These are phyloP conservation scores for Periplaneta americana DNA, from an alignment of 1,140 invertebrate genomes.

Conservation along the genomic window DNA sequence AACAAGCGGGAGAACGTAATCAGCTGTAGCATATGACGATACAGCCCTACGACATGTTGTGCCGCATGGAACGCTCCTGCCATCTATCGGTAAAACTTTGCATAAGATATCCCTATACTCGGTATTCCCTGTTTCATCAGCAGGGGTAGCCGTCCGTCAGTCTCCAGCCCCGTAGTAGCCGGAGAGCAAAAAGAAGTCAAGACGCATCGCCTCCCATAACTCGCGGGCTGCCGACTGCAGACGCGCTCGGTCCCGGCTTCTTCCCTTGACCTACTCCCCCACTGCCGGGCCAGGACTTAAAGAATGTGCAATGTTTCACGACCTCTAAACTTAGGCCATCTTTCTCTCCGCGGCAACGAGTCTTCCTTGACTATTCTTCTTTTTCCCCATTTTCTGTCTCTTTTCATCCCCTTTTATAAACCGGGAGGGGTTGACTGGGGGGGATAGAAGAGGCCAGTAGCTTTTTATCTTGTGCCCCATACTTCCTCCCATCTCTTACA, in stretches of 20 bases:
- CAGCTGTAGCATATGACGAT: too few relatives aligned
- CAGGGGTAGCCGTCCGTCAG: too few relatives aligned
- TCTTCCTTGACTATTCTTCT: background rate
- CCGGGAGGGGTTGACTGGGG: background rate
- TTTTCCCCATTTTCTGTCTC: background rate
- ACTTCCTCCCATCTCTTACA: background rate
- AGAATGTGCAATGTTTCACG: constrained; percentile 8
- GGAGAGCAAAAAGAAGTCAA: too few relatives aligned
- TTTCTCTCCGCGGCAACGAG: background rate
- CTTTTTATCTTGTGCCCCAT: background rate
- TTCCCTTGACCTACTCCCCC: constrained; percentile 1
- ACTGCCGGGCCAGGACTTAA: background rate
- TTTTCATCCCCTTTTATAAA: background rate
- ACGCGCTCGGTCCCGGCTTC: too few relatives aligned
- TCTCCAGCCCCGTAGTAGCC: background rate
- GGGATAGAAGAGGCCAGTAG: background rate
- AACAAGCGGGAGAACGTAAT: too few relatives aligned
- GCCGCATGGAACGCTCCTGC: too few relatives aligned
- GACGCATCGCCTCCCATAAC: background rate
- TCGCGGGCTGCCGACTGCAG: background rate
- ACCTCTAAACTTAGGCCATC: constrained; percentile 6
- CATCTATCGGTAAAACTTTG: too few relatives aligned
- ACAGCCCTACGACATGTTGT: too few relatives aligned
- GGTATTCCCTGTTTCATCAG: too few relatives aligned
- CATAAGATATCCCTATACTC: too few relatives aligned